A percentile compares a stretch with the other conserved stretches of the same genome.
phyloP scores from a whole-genome alignment of 2,888 invertebrate species.

The Selenia dentaria region DNA sequence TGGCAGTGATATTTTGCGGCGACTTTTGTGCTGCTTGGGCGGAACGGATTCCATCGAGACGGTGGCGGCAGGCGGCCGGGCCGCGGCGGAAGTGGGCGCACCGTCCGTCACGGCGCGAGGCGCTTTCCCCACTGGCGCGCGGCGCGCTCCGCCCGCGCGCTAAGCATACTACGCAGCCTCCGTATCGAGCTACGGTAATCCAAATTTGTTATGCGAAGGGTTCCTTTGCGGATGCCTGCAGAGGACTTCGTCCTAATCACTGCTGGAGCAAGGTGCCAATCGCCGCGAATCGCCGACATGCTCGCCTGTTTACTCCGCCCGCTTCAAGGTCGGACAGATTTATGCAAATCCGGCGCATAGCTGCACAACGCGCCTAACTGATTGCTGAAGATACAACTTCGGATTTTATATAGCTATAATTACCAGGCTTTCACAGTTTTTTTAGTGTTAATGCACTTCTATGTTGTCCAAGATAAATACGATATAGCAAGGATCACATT shows the following conservation, averaged over 20 bases:
- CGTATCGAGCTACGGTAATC: slow-evolving; percentile 77
- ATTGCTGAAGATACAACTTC: no score
- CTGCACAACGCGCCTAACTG: no score
- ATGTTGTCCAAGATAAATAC: no score
- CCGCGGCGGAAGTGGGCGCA: slow-evolving; percentile 56
- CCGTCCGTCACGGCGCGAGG: slow-evolving; percentile 65
- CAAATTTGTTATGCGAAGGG: slow-evolving; percentile 60
- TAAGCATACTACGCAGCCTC: slow-evolving; percentile 73
- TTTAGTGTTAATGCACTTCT: no score
- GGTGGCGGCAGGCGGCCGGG: slow-evolving; percentile 53
- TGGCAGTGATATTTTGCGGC: slow-evolving; percentile 94
- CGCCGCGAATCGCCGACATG: background rate
- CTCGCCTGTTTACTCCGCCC: background rate
- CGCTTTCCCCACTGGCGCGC: slow-evolving; percentile 60
- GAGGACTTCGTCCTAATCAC: slow-evolving; percentile 73
- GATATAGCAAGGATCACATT: no score
- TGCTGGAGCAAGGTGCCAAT: slow-evolving; percentile 32
- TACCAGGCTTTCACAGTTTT: no score
- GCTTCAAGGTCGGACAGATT: background rate
- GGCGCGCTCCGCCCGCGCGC: slow-evolving; percentile 46
- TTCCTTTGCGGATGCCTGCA: slow-evolving; percentile 55
- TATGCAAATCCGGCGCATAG: slow-evolving; percentile 8
- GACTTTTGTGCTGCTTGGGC: slow-evolving; percentile 87
- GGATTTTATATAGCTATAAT: no score
- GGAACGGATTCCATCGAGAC: slow-evolving; percentile 52